Evolutionary conservation across 2,113 vertebrate species (phyloP), one percentile per base, ranked within the genome.

Genomic region (Phaethon lepturus): DNA sequence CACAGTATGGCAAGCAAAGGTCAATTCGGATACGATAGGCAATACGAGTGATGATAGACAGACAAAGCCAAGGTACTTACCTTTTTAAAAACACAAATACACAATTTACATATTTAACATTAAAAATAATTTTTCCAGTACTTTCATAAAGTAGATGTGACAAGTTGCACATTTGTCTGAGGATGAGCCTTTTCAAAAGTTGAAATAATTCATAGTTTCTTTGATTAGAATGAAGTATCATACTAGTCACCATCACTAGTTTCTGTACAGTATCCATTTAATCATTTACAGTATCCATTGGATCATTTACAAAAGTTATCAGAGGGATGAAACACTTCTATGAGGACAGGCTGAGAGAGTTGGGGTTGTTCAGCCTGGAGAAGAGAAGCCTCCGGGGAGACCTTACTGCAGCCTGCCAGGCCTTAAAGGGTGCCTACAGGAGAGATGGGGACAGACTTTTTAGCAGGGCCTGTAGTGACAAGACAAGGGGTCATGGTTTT

Each of bases 401-500:
- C 17, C 8, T 56, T 38, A 29, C 0, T 15, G 31, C 3, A 1
- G 42, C 20, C 13, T 73, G 45, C 52, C 42, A 45, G 15, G 49
- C 71, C 22, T 59, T 69, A 26, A 40, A 63, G 3, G 11, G 17
- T 17, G 38, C 5, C 35, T 77, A 5, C 11, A 55, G 52, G 23
- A 88, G 68, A 88, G 33, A 68, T 12, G 7, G 49, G 13, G 29
- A 38, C 28, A 64, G 29, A 53, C 28, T 42, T 74, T 63, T 38
- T 33, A 79, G 7, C 1, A 42, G 17, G 11, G 23, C 10, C 2
- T 1, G 22, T 4, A 44, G 13, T 2, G 3, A 44, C 0, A 71
- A 13, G 20, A 79, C 42, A 45, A 56, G 14, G 20, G 33, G 22
- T 28, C 38, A 38, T 7, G 5, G 33, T 35, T 88, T 67, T 63